phyloP scores from a whole-genome alignment of 1,140 invertebrate species.

The Neoseiulus cucumeris region DNA sequence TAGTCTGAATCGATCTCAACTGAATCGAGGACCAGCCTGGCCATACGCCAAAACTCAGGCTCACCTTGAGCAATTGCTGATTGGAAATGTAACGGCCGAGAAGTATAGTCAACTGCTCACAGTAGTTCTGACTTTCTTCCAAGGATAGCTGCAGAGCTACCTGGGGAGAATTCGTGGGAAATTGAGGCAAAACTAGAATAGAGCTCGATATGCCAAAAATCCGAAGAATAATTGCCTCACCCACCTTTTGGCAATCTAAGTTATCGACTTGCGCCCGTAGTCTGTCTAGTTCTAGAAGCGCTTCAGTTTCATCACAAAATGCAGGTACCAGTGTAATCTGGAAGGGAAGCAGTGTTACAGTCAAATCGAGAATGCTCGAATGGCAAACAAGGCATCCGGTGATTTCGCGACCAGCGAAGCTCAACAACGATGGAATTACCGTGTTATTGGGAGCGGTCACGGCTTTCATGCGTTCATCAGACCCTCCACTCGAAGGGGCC shows the following conservation, averaged over 20 bases:
- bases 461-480: background rate
- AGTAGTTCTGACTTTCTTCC: background rate
- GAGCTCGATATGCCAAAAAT: background rate
- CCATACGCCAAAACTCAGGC: too few species aligned
- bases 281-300: background rate
- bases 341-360: background rate
- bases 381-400: too few species aligned
- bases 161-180: background rate
- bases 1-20: too few species aligned
- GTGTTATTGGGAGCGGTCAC: too few species aligned
- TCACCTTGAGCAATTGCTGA: background rate
- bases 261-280: slow-evolving; percentile 5
- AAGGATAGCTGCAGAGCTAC: background rate
- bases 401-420: too few species aligned
- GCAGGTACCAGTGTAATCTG: slow-evolving; percentile 3
- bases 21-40: too few species aligned
- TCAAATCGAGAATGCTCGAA: too few species aligned
- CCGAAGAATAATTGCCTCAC: background rate
- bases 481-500: background rate
- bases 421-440: too few species aligned
- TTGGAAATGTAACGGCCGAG: slow-evolving; percentile 6
- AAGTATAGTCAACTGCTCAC: background rate
- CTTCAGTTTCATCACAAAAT: background rate
- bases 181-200: too few species aligned
- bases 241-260: background rate